Conservation (phyloP, 2,888 invertebrate genomes). For the Drosophila niveifrons region DNA sequence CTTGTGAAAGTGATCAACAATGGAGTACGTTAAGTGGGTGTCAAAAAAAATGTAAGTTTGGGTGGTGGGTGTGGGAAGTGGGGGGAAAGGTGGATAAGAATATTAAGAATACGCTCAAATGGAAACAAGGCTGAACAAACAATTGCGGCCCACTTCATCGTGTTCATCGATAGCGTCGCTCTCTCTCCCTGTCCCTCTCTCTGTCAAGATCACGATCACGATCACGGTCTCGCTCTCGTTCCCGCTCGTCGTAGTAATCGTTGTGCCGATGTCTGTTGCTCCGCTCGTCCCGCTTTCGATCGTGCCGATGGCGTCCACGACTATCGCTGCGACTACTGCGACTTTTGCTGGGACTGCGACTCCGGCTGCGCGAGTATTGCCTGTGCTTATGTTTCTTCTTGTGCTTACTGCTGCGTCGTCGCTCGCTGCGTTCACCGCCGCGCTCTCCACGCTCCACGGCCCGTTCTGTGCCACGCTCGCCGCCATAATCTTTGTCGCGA, state of each 20-base stretch:
- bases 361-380: constrained; percentile 81
- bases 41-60: constrained; percentile 1
- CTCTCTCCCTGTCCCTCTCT: constrained; percentile 32
- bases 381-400: constrained; percentile 84
- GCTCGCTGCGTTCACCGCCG: constrained; percentile 24
- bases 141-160: not conserved
- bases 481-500: constrained; percentile 59
- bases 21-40: not conserved
- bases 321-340: constrained; percentile 69
- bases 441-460: not conserved
- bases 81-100: not conserved
- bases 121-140: constrained; percentile 21
- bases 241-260: constrained; percentile 59
- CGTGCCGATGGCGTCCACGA: constrained; percentile 68
- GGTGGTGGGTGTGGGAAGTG: too few species aligned
- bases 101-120: constrained; percentile 14
- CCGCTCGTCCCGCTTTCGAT: constrained; percentile 66
- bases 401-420: constrained; percentile 80
- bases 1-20: constrained; percentile 18
- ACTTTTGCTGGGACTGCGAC: constrained; percentile 73
- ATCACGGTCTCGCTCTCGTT: constrained; percentile 46
- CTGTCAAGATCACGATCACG: constrained; percentile 52
- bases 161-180: constrained; percentile 75
- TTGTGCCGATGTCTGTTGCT: constrained; percentile 56
- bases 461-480: constrained; percentile 33